phyloP scores from a whole-genome alignment of 2,888 invertebrate genomes.

The Drosophila histrio region DNA sequence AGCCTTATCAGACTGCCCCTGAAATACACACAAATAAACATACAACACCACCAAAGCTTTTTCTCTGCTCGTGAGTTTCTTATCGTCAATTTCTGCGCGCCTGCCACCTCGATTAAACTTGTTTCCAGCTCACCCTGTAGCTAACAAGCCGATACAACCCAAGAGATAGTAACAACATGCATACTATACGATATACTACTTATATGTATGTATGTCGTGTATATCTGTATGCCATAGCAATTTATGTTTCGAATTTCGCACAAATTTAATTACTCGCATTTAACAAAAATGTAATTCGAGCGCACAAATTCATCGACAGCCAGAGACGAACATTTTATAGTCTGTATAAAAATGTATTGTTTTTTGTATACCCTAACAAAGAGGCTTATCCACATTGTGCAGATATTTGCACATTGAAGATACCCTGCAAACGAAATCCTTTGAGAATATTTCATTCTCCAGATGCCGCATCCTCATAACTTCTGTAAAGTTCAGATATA shows the following conservation, averaged over 20 bases:
- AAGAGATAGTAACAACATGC: constrained; percentile 4
- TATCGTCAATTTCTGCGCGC: constrained; percentile 54
- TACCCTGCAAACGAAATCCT: too few species aligned
- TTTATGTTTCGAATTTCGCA: constrained; percentile 46
- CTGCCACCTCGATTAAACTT: constrained; percentile 44
- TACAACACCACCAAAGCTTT: not conserved
- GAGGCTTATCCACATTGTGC: not conserved
- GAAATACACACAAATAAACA: constrained; percentile 25
- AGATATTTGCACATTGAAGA: not conserved
- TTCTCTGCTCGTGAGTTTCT: constrained; percentile 9
- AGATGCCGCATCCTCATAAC: too few species aligned
- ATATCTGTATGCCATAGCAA: constrained; percentile 11
- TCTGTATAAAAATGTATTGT: constrained; percentile 47
- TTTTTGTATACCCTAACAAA: not conserved
- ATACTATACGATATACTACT: not conserved
- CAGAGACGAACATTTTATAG: constrained; percentile 38
- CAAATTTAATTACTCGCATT: constrained; percentile 69
- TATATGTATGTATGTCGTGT: not conserved
- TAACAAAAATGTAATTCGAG: constrained; percentile 60
- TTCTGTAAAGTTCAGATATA: too few species aligned
- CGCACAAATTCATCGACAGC: constrained; percentile 16
- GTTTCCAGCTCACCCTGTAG: constrained; percentile 31
- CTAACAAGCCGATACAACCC: not conserved
- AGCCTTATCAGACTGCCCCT: constrained; percentile 55
- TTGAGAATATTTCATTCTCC: too few species aligned